phyloP scores from a whole-genome alignment of 1,140 invertebrate genomes.

The Orchestia grillus region DNA sequence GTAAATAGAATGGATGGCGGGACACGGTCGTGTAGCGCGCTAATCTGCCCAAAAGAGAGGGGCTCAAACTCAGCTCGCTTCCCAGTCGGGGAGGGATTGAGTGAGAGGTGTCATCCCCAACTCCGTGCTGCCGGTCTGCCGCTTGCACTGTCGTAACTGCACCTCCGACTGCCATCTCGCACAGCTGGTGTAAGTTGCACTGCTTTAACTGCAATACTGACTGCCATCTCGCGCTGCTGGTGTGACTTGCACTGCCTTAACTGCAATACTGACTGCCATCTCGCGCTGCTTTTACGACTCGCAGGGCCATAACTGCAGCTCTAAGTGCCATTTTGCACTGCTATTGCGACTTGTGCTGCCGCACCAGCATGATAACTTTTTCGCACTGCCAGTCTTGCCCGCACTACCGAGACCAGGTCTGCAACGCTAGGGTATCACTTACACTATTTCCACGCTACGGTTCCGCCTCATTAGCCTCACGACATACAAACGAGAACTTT shows the following conservation, averaged over 20 bases:
- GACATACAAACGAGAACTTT: not conserved
- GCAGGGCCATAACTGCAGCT: not conserved
- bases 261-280: not conserved
- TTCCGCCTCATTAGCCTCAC: too few relatives aligned
- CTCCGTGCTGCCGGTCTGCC: not conserved
- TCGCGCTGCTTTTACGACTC: not conserved
- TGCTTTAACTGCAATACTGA: not conserved
- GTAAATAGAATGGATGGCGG: constrained; percentile 40
- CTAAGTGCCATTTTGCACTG: not conserved
- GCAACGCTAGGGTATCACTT: too few relatives aligned
- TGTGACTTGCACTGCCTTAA: not conserved
- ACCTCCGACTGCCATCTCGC: not conserved
- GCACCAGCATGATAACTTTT: not conserved
- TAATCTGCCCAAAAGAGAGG: constrained; percentile 3
- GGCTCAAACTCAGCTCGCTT: not conserved
- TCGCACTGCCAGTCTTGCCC: not conserved
- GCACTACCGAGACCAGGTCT: not conserved
- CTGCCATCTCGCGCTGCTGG: not conserved
- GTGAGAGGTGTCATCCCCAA: not conserved
- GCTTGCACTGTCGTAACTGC: not conserved
- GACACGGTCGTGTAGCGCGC: not conserved
- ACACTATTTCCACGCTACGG: too few relatives aligned
- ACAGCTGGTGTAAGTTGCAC: not conserved
- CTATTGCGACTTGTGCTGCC: not conserved
- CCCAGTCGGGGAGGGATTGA: not conserved